Conservation (phyloP, 2,113 vertebrate genomes). For the Mandrillus leucophaeus region DNA sequence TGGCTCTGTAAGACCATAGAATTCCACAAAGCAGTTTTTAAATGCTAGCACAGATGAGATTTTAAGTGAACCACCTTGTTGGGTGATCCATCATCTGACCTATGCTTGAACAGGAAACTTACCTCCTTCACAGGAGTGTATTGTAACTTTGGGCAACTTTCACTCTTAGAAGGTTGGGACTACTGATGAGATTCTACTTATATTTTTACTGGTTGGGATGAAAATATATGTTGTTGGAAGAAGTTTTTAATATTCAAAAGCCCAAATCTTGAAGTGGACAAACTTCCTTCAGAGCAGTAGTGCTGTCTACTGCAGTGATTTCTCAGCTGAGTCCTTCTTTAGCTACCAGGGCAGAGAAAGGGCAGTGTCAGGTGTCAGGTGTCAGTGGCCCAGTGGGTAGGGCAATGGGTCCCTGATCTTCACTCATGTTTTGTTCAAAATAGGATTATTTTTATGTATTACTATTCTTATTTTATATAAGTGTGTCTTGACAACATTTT, state of each 20-base stretch:
- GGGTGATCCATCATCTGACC: not conserved
- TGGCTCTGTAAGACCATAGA: not conserved
- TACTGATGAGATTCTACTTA: not conserved
- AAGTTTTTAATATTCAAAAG: not conserved
- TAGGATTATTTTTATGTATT: not conserved
- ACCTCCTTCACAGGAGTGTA: not conserved
- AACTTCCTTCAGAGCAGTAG: not conserved
- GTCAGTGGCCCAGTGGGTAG: no score
- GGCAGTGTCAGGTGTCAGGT: not conserved
- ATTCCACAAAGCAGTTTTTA: not conserved
- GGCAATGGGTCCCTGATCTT: not conserved
- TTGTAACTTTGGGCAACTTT: not conserved
- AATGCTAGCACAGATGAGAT: not conserved
- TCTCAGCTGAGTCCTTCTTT: not conserved
- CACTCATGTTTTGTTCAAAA: not conserved
- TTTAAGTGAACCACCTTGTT: not conserved
- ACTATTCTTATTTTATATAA: not conserved
- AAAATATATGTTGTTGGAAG: not conserved
- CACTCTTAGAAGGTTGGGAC: not conserved
- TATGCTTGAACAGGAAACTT: not conserved
- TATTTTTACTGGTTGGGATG: not conserved
- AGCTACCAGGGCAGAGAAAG: not conserved
- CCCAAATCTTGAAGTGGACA: not conserved
- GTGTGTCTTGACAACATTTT: not conserved
- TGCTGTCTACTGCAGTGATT: not conserved